phyloP scores from a whole-genome alignment of 2,797 vertebrate species.

The Myripristis jacobus region DNA sequence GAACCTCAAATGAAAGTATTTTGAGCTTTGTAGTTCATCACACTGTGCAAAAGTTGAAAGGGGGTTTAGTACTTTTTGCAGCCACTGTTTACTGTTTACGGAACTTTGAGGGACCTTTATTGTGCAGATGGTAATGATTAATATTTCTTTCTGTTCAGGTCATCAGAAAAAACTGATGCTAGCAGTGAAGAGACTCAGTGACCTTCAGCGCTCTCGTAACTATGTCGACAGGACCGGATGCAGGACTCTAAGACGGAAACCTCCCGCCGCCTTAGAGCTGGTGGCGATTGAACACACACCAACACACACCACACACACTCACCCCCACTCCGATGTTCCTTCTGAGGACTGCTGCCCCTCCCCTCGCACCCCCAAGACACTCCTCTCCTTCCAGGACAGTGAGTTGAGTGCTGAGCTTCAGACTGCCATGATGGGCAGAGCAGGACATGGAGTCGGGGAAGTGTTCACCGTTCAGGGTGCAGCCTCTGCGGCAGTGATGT shows the following conservation, averaged over 20 bases:
- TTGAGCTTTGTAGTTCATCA: no score
- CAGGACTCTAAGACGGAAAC: constrained; percentile 67
- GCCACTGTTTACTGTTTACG: no score
- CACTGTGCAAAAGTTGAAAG: no score
- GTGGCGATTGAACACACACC: constrained; percentile 78
- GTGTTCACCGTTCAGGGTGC: constrained; percentile 76
- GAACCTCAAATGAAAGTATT: no score
- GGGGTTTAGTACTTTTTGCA: no score
- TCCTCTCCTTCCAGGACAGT: constrained; percentile 92
- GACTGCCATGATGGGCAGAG: constrained; percentile 87
- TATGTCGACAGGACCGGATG: constrained; percentile 63
- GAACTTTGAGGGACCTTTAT: no score
- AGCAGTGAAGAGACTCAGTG: constrained; percentile 90
- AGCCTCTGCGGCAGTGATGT: constrained; percentile 47
- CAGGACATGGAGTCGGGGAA: constrained; percentile 72
- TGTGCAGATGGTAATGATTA: not conserved
- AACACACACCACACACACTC: constrained; percentile 22
- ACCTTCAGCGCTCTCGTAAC: constrained; percentile 85
- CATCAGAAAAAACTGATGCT: constrained; percentile 98
- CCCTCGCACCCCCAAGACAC: constrained; percentile 82
- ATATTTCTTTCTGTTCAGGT: constrained; percentile 76
- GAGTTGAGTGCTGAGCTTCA: constrained; percentile 94
- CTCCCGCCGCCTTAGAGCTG: constrained; percentile 73
- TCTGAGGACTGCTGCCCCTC: constrained; percentile 70
- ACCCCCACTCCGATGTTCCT: constrained; percentile 1